Evolutionary conservation across 2,113 vertebrate species (phyloP), one percentile per base, ranked within the genome.

Genomic region (Eulacestoma nigropectus): DNA sequence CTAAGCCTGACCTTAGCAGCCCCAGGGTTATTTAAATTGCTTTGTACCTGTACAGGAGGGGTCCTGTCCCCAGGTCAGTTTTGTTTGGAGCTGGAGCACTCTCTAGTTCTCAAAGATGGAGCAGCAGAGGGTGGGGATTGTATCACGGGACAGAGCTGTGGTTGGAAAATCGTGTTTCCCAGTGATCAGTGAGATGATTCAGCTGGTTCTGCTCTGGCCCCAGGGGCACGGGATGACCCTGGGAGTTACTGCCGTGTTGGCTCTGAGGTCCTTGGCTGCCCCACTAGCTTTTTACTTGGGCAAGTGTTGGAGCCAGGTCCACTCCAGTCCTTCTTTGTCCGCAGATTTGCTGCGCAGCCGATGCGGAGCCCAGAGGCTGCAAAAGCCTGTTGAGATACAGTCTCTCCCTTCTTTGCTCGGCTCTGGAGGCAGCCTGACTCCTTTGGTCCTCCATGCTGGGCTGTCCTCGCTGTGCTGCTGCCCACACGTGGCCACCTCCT

Each of bases 41-140:
- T 75, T 27, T 80, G 39, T 35, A 21, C 11, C 7, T 49, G 11
- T 10, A 13, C 22, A 39, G 4, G 13, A 74, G 30, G 42, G 3
- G 1, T 30, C 6, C 27, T 11, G 1, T 49, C 50, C 16, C 33
- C 17, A 7, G 12, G 30, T 56, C 37, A 20, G n/a, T 27, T 75
- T 55, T 81, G 39, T 44, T n/a, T 50, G 77, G 60, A 75, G 70
- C 30, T 41, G n/a, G 27, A 69, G 52, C 6, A 0, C 44, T 42
- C 35, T 74, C 29, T 16, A 3, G 22, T 41, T 68, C 16, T 42
- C 3, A 1, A 21, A 37, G 47, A 33, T 0, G 5, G 53, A 52
- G 27, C 3, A 4, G 35, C 37, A 10, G 1, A 3, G n/a, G 8
- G 42, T 2, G 1, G 14, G 20, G 50, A 5, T 6, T 2, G 0